Evolutionary conservation across 2,888 invertebrate genomes (phyloP).

Genomic region (Noctua janthe): DNA sequence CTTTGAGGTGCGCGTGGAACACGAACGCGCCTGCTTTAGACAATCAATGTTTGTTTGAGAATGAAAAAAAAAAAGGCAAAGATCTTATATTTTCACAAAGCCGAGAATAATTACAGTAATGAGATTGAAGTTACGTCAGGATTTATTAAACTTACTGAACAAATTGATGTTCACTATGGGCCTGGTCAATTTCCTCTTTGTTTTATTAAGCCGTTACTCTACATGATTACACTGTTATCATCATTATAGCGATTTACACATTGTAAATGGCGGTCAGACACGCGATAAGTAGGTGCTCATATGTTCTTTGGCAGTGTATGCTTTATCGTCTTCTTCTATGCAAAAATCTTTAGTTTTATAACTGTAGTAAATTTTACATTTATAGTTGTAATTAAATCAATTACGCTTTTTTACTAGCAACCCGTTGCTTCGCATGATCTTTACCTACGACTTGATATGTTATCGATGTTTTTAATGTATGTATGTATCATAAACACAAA

Average conservation of each 20-base stretch:
- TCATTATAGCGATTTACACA: constrained; percentile 47
- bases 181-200: constrained; percentile 73
- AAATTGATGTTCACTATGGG: constrained; percentile 50
- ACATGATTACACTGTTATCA: constrained; percentile 68
- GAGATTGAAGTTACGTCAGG: not conserved
- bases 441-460: not conserved
- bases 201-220: constrained; percentile 72
- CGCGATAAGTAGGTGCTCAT: constrained; percentile 61
- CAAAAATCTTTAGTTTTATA: not conserved
- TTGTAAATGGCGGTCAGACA: constrained; percentile 70
- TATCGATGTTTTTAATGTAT: not conserved
- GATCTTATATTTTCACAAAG: not conserved
- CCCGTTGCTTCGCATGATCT: too few species aligned
- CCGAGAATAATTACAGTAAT: not conserved
- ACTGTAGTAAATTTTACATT: not conserved
- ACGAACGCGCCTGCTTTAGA: not conserved
- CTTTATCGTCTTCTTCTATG: not conserved
- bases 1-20: too few species aligned
- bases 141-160: constrained; percentile 6
- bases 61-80: not conserved
- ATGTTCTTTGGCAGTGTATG: not conserved
- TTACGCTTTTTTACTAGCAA: not conserved
- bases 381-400: not conserved
- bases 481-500: too few species aligned
- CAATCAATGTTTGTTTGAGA: not conserved